These are phyloP conservation scores for Lytechinus pictus DNA, from an alignment of 35 echinoderm and acorn worm genomes.

Conservation along the genomic window DNA sequence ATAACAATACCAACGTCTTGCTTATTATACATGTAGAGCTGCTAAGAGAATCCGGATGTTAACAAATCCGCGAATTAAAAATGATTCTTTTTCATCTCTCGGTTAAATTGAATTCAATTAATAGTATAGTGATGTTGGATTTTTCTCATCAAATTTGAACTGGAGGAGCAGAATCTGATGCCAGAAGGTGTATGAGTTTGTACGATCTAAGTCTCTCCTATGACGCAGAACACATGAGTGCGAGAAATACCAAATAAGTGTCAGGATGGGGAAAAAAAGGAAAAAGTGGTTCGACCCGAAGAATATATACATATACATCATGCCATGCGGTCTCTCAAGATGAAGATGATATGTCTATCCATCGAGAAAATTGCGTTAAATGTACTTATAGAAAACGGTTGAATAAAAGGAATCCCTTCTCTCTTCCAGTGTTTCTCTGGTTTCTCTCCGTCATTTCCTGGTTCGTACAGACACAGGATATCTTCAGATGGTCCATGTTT, in stretches of 20 bases:
- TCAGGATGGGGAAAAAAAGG: not conserved
- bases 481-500: too few species aligned
- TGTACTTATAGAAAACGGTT: not conserved
- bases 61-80: not conserved
- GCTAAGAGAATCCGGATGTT: not conserved
- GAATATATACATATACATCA: not conserved
- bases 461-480: not conserved
- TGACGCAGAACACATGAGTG: not conserved
- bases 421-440: not conserved
- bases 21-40: too few species aligned
- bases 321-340: not conserved
- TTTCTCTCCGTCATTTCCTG: not conserved
- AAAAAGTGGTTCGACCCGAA: not conserved
- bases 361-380: not conserved
- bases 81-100: not conserved
- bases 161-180: not conserved
- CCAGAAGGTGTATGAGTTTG: not conserved
- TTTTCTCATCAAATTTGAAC: not conserved
- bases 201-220: not conserved
- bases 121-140: too few species aligned
- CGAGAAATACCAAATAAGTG: not conserved
- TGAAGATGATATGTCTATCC: not conserved
- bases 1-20: too few species aligned
- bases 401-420: not conserved
- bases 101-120: not conserved